These are phyloP conservation scores for Microctenopoma steveboyesi DNA, from an alignment of 2,797 vertebrate genomes.

Conservation along the genomic window DNA sequence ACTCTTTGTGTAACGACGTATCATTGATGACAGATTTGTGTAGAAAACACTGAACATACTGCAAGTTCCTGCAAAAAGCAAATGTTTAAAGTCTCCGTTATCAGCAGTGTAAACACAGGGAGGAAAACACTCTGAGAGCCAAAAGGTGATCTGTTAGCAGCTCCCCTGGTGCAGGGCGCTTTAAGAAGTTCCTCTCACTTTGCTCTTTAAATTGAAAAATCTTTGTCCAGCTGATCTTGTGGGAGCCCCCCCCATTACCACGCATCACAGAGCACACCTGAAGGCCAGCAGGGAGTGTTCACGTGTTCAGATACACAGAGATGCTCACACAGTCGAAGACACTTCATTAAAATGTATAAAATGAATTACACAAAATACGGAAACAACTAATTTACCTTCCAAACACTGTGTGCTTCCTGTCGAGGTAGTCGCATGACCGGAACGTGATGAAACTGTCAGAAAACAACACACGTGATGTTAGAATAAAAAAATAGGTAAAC, in stretches of 20 bases:
- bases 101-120: conserved; percentile 22
- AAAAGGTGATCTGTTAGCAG: conserved; percentile 13
- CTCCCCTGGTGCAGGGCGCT: conserved; percentile 27
- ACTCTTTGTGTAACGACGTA: background rate
- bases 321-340: too few species aligned
- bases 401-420: conserved; percentile 95
- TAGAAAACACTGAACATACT: background rate
- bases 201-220: conserved; percentile 42
- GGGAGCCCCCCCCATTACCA: too few species aligned
- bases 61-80: conserved; percentile 16
- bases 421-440: conserved; percentile 93
- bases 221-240: conserved; percentile 26
- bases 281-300: too few species aligned
- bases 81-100: conserved; percentile 7
- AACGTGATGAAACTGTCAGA: conserved; percentile 94
- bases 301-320: too few species aligned
- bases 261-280: too few species aligned
- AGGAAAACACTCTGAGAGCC: conserved; percentile 2
- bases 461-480: background rate
- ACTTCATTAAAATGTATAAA: too few species aligned
- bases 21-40: background rate
- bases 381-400: conserved; percentile 84
- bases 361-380: background rate
- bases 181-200: conserved; percentile 25
- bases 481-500: background rate